Base-by-base conservation (phyloP, 2,113 vertebrate genomes). In the Nipponia nippon region DNA sequence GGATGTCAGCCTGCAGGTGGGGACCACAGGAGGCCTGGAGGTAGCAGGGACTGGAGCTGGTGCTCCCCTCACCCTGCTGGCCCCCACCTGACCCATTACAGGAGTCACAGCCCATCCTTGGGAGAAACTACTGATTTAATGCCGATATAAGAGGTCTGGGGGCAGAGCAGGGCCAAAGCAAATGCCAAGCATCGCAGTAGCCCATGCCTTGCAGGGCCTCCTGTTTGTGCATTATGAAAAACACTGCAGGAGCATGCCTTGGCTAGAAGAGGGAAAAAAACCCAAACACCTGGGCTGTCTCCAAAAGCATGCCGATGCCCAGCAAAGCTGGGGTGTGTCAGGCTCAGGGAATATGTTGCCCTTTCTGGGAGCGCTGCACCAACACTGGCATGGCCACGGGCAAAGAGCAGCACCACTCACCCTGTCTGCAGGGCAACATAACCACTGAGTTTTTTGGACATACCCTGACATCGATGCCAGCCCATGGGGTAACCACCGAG, bases 151-250 rank as follows among this genome's bases (percentile, higher is more conserved):
- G 29, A 63, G 10, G 19, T 56, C 22, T 9, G 4, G 9, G 21
- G 26, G 3, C 27, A 93, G 61, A 52, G 61, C 0, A 44, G 36
- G 26, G 12, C 9, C 56, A 71, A 34, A 83, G 6, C n/a, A n/a
- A 29, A 8, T 0, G 0, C 13, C 11, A 23, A 30, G 40, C 15
- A 12, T 27, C 9, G 2, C 1, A 0, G 38, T 30, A 44, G 14
- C 16, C 53, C 0, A 1, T 42, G n/a, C n/a, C 63, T 49, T 42
- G 10, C 46, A 61, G n/a, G 9, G 29, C 23, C 18, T 78, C 16
- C 22, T 22, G 13, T 90, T 47, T 44, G 3, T 13, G 2, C 47
- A 11, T 9, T 8, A 4, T 2, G 23, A 11, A 9, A 29, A 19
- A 2, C 1, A 0, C 29, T 61, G 12, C 3, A 2, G 36, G 49